These are phyloP conservation scores for Lepidotrigona ventralis DNA, from an alignment of 1,140 invertebrate species.

Conservation along the genomic window DNA sequence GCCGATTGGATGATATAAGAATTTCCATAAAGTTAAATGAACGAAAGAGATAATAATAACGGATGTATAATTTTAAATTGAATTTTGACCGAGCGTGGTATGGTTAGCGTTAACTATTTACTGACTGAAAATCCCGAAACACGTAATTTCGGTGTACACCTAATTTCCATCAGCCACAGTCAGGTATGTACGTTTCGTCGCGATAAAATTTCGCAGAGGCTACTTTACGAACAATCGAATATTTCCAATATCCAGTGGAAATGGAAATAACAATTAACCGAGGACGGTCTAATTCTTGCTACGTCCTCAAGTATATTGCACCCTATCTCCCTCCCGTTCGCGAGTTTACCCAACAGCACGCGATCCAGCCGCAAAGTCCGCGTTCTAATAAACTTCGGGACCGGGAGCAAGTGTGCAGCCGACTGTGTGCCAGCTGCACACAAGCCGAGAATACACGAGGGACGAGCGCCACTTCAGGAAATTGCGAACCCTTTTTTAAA, in stretches of 20 bases:
- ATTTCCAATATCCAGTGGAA: no score
- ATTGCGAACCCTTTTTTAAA: slow-evolving; percentile 55
- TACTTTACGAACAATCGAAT: not conserved
- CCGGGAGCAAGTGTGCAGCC: slow-evolving; percentile 18
- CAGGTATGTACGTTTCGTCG: no score
- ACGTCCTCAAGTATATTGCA: slow-evolving; percentile 22
- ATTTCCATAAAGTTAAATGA: no score
- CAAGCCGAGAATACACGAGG: slow-evolving; percentile 24
- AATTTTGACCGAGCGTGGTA: no score
- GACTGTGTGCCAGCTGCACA: slow-evolving; percentile 36
- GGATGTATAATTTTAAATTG: no score
- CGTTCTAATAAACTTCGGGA: slow-evolving; percentile 45
- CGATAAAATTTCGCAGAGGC: no score
- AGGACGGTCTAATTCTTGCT: slow-evolving; percentile 26
- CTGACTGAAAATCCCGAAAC: no score
- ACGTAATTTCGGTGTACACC: no score
- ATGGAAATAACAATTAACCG: slow-evolving; percentile 10
- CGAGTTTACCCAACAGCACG: slow-evolving; percentile 31
- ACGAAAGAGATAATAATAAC: no score
- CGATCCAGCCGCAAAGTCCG: slow-evolving; percentile 23
- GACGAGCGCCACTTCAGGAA: slow-evolving; percentile 46
- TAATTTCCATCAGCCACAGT: no score
- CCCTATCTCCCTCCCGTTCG: not conserved
- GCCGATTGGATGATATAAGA: no score
- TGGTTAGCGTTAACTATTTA: no score